Base-by-base conservation (phyloP, 2,797 vertebrate genomes). In the Fistularia tabacaria region DNA sequence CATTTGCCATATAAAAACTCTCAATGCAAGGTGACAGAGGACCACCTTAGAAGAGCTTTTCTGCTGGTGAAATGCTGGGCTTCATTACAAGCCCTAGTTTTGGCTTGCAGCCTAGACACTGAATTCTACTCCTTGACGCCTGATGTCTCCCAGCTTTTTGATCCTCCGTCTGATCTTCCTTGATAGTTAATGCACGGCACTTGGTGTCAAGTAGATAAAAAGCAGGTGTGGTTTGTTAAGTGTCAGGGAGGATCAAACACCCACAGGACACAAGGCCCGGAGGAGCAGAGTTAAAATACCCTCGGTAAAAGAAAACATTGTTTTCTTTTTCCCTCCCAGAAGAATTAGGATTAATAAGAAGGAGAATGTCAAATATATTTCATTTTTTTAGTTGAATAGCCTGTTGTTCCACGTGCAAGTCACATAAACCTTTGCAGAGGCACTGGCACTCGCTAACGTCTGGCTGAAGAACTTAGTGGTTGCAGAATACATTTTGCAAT, bases 81-180 rank as follows among this genome's bases (percentile, higher is more conserved):
- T 55, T 73, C 60, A 57, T 52, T 52, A 75, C 49, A 50, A 56
- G 56, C 41, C 43, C 38, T 39, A 14, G 52, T 14, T 71, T 57
- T 79, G 77, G 69, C 74, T 62, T 14, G 25, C 11, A 73, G 74
- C 71, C 68, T 51, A 43, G 54, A 70, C 47, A 47, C 46, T 77
- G 48, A 71, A 38, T 39, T 46, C 46, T 53, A 43, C 55, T 67
- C 44, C 58, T 57, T 3, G 7, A 57, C 57, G 49, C 47, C 48
- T 3, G 38, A 11, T 66, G 51, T 74, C 63, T 62, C 77, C 60
- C 66, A 71, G 64, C 54, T 69, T 51, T 77, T 55, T 69, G 57
- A 64, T 74, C 60, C 37, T 73, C 14, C 45, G 40, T 66, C 48
- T 72, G 64, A 85, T 77, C 52, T 53, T 64, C 47, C 68, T 43